These are phyloP conservation scores for Agapornis roseicollis DNA, from an alignment of 2,113 vertebrate genomes.

Conservation along the genomic window DNA sequence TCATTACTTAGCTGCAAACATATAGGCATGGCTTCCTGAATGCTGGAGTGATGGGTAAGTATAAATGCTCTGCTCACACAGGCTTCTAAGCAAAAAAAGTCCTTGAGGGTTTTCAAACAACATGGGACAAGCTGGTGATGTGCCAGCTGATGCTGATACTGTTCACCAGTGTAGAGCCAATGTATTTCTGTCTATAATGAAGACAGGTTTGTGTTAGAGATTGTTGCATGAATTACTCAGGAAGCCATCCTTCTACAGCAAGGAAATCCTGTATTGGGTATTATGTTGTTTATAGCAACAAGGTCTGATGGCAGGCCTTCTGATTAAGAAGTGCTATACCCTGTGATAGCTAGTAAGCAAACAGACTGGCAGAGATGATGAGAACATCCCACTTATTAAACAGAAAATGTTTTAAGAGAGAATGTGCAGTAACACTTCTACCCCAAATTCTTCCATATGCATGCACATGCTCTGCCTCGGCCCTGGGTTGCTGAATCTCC, in stretches of 20 bases:
- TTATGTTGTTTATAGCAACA: neutral
- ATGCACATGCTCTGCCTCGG: neutral
- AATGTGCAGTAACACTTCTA: neutral
- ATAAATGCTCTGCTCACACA: neutral
- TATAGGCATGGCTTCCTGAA: neutral
- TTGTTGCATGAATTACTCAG: neutral
- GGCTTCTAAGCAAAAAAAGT: neutral
- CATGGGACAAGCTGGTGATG: neutral
- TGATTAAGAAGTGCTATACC: neutral
- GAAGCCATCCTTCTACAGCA: slow-evolving; percentile 3
- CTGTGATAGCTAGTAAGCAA: neutral
- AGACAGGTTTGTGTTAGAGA: neutral
- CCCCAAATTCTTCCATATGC: neutral
- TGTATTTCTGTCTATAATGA: neutral
- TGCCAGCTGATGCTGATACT: neutral
- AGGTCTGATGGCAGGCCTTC: neutral
- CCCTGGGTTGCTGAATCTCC: neutral
- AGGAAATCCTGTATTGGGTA: slow-evolving; percentile 53
- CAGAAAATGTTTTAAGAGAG: neutral
- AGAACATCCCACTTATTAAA: neutral
- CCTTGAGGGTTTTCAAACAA: neutral
- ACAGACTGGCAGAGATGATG: neutral
- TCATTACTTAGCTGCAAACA: neutral
- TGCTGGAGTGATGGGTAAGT: neutral
- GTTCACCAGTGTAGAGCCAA: neutral